phyloP scores from a whole-genome alignment of 2,797 vertebrate species.

The Acomys russatus region DNA sequence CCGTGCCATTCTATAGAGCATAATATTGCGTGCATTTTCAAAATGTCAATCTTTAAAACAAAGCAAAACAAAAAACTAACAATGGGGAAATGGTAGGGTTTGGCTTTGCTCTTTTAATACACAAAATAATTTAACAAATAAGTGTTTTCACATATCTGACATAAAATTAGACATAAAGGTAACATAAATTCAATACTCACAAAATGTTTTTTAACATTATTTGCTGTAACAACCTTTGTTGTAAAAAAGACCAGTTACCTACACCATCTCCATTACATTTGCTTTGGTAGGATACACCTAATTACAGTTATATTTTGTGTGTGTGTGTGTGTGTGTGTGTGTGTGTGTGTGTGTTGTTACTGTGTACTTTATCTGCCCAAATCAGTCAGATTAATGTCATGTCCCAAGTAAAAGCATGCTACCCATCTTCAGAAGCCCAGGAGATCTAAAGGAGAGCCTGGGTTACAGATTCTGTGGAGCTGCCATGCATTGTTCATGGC shows the following conservation, averaged over 20 bases:
- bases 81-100: not conserved
- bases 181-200: conserved; percentile 47
- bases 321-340: conserved; percentile 16
- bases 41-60: not conserved
- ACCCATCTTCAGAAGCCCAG: conserved; percentile 63
- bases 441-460: conserved; percentile 54
- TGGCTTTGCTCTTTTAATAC: conserved; percentile 34
- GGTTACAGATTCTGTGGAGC: conserved; percentile 67
- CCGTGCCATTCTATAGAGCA: not conserved
- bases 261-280: conserved; percentile 3
- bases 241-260: conserved; percentile 27
- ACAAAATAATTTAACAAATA: conserved; percentile 47
- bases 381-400: conserved; percentile 4
- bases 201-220: not conserved
- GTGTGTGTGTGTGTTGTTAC: not conserved
- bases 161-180: conserved; percentile 53
- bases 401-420: conserved; percentile 73
- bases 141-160: not conserved
- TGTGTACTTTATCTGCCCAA: not conserved
- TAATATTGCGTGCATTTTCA: not conserved
- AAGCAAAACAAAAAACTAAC: not conserved
- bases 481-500: conserved; percentile 78
- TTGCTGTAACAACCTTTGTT: not conserved
- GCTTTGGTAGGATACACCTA: not conserved
- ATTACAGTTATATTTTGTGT: not conserved